These are phyloP conservation scores for Cyclophora punctaria DNA, from an alignment of 2,888 invertebrate species.

Conservation along the genomic window DNA sequence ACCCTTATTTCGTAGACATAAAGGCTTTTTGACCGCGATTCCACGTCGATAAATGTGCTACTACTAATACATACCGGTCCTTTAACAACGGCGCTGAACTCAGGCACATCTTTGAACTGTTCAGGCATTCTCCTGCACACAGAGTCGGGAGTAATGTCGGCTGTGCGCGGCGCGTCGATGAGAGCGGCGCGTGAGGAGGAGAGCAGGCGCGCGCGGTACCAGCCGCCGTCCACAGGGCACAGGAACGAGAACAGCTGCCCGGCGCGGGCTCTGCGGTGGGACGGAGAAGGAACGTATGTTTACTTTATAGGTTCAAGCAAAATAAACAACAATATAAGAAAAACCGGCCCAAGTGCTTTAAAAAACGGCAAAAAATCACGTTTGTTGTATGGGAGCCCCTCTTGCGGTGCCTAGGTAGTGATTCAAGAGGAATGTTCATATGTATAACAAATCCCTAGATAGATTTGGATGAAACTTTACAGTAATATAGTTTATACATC, in stretches of 20 bases:
- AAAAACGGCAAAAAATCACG: too few species aligned
- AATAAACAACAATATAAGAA: not conserved
- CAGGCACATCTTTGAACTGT: slow-evolving; percentile 32
- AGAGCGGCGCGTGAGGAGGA: slow-evolving; percentile 29
- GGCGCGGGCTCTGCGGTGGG: slow-evolving; percentile 29
- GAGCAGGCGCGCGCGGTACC: slow-evolving; percentile 56
- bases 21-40: too few species aligned
- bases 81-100: slow-evolving; percentile 44
- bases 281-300: not conserved
- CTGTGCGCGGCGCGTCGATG: slow-evolving; percentile 37
- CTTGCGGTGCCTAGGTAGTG: too few species aligned
- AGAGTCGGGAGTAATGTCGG: slow-evolving; percentile 13
- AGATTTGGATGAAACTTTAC: too few species aligned
- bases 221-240: slow-evolving; percentile 38
- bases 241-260: slow-evolving; percentile 45
- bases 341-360: too few species aligned
- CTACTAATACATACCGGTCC: slow-evolving; percentile 1
- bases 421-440: too few species aligned
- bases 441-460: too few species aligned
- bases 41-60: too few species aligned
- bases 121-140: slow-evolving; percentile 24
- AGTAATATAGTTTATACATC: too few species aligned
- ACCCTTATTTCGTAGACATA: too few species aligned
- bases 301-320: not conserved
- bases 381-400: too few species aligned